Base-by-base conservation (phyloP, 2,113 vertebrate genomes). In the Callochromis pleurospilus region DNA sequence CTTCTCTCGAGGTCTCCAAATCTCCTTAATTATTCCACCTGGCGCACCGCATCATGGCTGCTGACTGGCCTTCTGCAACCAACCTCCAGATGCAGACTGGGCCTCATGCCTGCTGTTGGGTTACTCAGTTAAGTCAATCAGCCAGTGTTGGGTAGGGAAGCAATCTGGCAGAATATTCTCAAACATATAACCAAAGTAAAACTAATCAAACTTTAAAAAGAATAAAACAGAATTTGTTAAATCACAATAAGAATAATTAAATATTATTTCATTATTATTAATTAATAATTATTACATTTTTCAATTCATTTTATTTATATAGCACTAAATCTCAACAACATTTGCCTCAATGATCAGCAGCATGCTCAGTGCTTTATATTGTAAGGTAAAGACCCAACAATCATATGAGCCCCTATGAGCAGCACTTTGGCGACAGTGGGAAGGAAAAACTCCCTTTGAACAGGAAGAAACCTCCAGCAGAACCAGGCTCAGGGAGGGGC, bases 31-130 rank as follows among this genome's bases (percentile, higher is more conserved):
- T 13, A 65, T 5, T 12, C 12, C 60, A 5, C 17, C 60, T 65
- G 17, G 17, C 0, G 15, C 9, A n/a, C 58, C 60, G 7, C 17
- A 36, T 36, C 17, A n/a, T 31, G 60, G 10, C 31, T 36, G 6
- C 31, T 36, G 53, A 55, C 21, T 55, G 60, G 3, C 60, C 31
- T 38, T 65, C 31, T 65, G 60, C 31, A 65, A n/a, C 29, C 60
- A 65, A 65, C 29, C 60, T 65, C 3, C 31, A 12, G 33, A n/a
- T n/a, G 19, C 60, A 38, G 60, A 0, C 10, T 21, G 60, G 6
- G 10, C 3, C 19, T 65, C 33, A 38, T 2, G 9, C 33, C 62
- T 13, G 19, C 62, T 68, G 62, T 68, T 38, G 33, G 62, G 62
- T 38, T 3, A 21, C 62, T 8, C 60, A 62, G 31, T 7, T 2